Evolutionary conservation across 2,113 vertebrate genomes (phyloP), one percentile per base, ranked within the genome.

Genomic region (Mungos mungo): DNA sequence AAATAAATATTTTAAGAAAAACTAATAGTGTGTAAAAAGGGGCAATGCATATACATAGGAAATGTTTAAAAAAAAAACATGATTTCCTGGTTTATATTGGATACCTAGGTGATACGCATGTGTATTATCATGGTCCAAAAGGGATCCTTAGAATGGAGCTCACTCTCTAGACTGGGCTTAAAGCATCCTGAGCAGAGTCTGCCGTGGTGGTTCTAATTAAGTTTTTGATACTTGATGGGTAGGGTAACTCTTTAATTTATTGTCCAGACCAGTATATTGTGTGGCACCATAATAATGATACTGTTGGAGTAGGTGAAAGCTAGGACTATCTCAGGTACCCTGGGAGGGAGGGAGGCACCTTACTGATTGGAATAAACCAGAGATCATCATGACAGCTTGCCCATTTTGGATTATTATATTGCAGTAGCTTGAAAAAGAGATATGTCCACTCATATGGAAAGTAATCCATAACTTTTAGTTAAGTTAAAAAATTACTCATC

Each of bases 1-100:
- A 85, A 54, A 79, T 86, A 16, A 92, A 23, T 15, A 82, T 74
- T 76, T 91, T 54, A 45, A 38, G 21, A 95, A 93, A 93, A 94
- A 72, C 74, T 50, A 87, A 27, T 72, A 94, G 10, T 15, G 41
- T 84, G 23, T 83, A 54, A 41, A 88, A 95, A 68, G 7, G 1
- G 5, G 14, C 27, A 86, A 66, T 47, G 5, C 18, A 1, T 38
- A 80, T 15, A n/a, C 3, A 68, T 12, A 83, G 2, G 3, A 82
- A 47, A n/a, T 87, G 31, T 60, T 85, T 88, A 25, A 54, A 29
- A 72, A 54, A 29, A 72, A 47, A 47, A 47, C 45, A 47, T 4
- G 8, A 65, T 76, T 88, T 93, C 10, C 18, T 71, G 31, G 14
- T 76, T 41, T 77, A 23, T 74, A 14, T 15, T 50, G 3, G 50